Conservation (phyloP, 2,888 invertebrate species). For the Dusona sp. region DNA sequence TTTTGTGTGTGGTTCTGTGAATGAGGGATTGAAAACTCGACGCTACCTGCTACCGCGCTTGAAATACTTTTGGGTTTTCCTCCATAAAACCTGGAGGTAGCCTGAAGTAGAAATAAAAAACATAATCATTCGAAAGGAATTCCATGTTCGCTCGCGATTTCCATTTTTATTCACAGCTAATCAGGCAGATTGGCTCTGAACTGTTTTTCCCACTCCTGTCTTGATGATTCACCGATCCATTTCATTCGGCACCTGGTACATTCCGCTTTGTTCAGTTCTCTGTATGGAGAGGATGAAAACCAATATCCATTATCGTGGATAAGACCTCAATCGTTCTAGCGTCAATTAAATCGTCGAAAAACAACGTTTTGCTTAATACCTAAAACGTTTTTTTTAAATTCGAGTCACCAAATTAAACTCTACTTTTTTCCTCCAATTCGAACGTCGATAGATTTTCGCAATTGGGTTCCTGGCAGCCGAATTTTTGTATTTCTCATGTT, state of each 20-base stretch:
- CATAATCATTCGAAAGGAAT: conserved; percentile 1
- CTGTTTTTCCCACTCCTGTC: background rate
- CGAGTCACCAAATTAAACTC: no score
- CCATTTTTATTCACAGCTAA: conserved; percentile 1
- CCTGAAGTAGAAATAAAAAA: background rate
- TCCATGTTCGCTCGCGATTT: conserved; percentile 29
- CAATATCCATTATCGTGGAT: conserved; percentile 37
- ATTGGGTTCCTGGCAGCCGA: no score
- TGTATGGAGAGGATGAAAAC: background rate
- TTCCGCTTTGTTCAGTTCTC: background rate
- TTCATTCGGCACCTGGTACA: background rate
- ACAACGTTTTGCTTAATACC: background rate
- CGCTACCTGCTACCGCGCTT: background rate
- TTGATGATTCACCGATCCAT: conserved; percentile 1
- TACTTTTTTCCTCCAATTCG: no score
- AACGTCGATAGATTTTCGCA: no score
- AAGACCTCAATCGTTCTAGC: background rate
- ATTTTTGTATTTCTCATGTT: no score
- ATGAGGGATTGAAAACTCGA: conserved; percentile 28
- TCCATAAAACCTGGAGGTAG: background rate
- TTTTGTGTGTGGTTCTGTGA: background rate
- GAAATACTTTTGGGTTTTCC: background rate
- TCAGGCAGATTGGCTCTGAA: conserved; percentile 9
- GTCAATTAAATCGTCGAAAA: no score
- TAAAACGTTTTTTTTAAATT: no score